Conservation (phyloP, 1,140 invertebrate species). For the Procambarus clarkii region DNA sequence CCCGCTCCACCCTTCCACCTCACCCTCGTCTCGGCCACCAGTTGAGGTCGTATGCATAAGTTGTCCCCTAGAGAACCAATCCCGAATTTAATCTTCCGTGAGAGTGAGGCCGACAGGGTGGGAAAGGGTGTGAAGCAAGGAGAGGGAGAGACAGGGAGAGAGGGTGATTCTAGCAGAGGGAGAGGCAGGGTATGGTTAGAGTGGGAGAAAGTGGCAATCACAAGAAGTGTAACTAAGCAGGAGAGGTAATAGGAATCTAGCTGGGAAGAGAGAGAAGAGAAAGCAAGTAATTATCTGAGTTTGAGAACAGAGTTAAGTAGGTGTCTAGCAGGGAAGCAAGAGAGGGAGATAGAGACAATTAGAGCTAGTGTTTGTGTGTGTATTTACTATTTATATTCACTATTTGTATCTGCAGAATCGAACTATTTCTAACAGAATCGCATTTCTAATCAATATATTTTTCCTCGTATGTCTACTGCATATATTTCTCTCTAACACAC, state of each 20-base stretch:
- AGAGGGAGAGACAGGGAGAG: neutral
- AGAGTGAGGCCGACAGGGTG: neutral
- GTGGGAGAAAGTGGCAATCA: neutral
- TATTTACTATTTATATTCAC: too few species aligned
- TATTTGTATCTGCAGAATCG: too few species aligned
- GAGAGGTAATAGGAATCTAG: neutral
- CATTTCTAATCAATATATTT: too few species aligned
- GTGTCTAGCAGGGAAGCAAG: neutral
- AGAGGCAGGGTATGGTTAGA: neutral
- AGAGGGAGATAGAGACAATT: neutral
- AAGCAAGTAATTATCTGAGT: too few species aligned
- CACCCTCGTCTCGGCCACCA: neutral
- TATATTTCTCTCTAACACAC: too few species aligned
- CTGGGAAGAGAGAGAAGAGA: neutral
- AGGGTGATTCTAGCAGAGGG: neutral
- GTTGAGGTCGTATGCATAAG: neutral
- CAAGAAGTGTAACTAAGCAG: neutral
- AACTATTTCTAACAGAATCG: too few species aligned
- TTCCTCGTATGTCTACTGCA: too few species aligned
- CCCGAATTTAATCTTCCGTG: conserved; percentile 13
- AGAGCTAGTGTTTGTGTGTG: too few species aligned
- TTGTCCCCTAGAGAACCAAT: conserved; percentile 1
- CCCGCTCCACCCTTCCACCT: neutral
- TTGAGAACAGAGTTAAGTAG: too few species aligned
- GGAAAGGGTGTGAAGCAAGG: neutral